These are phyloP conservation scores for Tauraco hartlaubi DNA, from an alignment of 2,797 vertebrate genomes.

Conservation along the genomic window DNA sequence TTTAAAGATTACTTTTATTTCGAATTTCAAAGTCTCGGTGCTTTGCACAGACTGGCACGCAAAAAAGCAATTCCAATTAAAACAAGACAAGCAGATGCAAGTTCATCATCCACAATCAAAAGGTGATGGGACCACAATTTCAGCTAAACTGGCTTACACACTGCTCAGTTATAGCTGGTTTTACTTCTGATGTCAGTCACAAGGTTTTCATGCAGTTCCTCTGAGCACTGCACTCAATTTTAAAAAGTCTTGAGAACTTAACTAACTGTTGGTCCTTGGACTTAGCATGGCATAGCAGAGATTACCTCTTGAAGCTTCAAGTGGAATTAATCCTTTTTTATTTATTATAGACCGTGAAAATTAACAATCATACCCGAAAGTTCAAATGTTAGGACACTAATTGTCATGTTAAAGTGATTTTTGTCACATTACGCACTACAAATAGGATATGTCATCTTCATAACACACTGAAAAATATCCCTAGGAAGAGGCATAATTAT, in stretches of 20 bases:
- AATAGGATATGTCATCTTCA: not conserved
- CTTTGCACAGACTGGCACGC: not conserved
- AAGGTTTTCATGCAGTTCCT: conserved; percentile 22
- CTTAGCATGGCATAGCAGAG: conserved; percentile 18
- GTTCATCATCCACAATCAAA: not conserved
- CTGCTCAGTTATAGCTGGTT: not conserved
- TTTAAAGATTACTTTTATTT: not conserved
- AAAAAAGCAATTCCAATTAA: not conserved
- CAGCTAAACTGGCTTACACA: not conserved
- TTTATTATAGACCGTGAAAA: conserved; percentile 33
- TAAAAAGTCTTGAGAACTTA: conserved; percentile 27
- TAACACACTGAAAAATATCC: not conserved
- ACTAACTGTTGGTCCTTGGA: not conserved
- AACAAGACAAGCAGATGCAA: not conserved
- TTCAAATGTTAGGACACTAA: conserved; percentile 68
- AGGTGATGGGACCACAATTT: not conserved
- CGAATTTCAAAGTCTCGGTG: not conserved
- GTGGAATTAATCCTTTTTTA: conserved; percentile 48
- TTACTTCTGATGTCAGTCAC: not conserved
- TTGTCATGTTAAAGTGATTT: conserved; percentile 31
- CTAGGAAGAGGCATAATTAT: not conserved
- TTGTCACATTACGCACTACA: conserved; percentile 25
- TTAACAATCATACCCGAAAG: conserved; percentile 53
- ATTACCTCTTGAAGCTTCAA: conserved; percentile 16
- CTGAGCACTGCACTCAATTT: not conserved